Base-by-base conservation (phyloP, 2,888 invertebrate species). In the Galerucella pusilla region DNA sequence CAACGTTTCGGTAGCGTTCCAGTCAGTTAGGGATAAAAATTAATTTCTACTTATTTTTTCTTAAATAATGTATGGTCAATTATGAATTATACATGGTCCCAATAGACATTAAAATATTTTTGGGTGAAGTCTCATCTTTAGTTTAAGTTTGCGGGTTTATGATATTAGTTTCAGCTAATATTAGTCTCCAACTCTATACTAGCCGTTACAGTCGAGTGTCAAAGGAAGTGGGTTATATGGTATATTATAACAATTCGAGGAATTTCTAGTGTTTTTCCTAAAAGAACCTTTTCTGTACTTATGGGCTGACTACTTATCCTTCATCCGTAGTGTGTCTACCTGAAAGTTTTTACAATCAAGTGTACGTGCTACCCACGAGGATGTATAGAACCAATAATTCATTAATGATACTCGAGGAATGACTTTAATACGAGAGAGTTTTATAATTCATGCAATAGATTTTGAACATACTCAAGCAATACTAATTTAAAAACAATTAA, bases 241-340 rank as follows among this genome's bases (percentile, higher is more conserved):
- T 54, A 64, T 71, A 74, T 69, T 75, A 68, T 69, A 73, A 72
- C 75, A 68, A 66, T 78, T 78, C 78, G 75, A 75, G 75, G 78
- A 78, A 78, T 78, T 78, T 77, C 74, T 74, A 77, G 75, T 78
- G 78, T 77, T 78, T 78, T 78, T 78, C 78, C 75, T 75, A 73
- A 78, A 78, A 77, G 75, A 63, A 63, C 63, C 63, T 63, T 63
- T 63, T 42, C 63, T 63, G 20, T 57, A 16, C 57, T 57, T 57
- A 57, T 57, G 57, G 16, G 16, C 16, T 57, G 57, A 57, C 16
- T 57, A 57, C 42, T 61, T 61, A 68, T 35, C 65, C 59, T 45
- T 46, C 12, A 60, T 45, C 25, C 25, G 66, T 46, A 54, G 20
- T 12, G 25, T 71, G 65, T 52, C 72, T 72, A 66, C 66, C 66